A percentile compares a stretch with the other conserved stretches of the same genome.
Conservation (phyloP, 2,888 invertebrate genomes). For the Drosophila meridiana region DNA sequence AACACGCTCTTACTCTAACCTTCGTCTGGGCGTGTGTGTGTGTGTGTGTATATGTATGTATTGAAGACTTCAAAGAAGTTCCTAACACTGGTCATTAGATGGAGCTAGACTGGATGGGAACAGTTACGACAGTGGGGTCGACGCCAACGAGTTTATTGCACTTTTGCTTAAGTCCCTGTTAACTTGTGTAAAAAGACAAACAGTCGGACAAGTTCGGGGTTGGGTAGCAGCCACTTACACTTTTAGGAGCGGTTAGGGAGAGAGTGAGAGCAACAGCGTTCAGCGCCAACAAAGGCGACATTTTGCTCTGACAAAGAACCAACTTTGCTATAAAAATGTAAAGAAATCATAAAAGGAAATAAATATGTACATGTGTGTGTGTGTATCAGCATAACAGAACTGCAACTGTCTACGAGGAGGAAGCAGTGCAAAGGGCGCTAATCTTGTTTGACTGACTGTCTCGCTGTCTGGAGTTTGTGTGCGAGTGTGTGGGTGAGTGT, state of each 20-base stretch:
- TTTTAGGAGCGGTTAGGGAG: conserved; percentile 61
- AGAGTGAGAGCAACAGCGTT: conserved; percentile 36
- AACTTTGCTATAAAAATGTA: conserved; percentile 49
- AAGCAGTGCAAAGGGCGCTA: conserved; percentile 27
- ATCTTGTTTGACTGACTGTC: conserved; percentile 65
- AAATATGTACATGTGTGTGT: conserved; percentile 8
- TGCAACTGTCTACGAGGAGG: conserved; percentile 18
- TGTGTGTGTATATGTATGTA: conserved; percentile 5
- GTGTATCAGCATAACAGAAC: conserved; percentile 24
- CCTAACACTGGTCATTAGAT: conserved; percentile 64
- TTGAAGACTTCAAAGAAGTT: conserved; percentile 59
- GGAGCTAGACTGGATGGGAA: conserved; percentile 29
- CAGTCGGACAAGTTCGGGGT: conserved; percentile 52
- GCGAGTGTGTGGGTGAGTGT: conserved; percentile 32
- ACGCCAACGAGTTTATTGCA: conserved; percentile 73
- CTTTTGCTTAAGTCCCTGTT: conserved; percentile 66
- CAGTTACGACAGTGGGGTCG: conserved; percentile 10
- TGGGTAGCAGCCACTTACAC: conserved; percentile 65
- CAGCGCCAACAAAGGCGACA: conserved; percentile 50
- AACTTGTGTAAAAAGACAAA: conserved; percentile 65
- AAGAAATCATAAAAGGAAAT: conserved; percentile 51
- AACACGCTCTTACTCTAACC: conserved; percentile 29
- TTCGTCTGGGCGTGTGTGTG: not conserved
- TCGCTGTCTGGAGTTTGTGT: conserved; percentile 47
- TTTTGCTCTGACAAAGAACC: conserved; percentile 62